A percentile compares a stretch with the other conserved stretches of the same genome.
Evolutionary conservation across 1,140 invertebrate genomes (phyloP).

Genomic region (Araneus ventricosus): DNA sequence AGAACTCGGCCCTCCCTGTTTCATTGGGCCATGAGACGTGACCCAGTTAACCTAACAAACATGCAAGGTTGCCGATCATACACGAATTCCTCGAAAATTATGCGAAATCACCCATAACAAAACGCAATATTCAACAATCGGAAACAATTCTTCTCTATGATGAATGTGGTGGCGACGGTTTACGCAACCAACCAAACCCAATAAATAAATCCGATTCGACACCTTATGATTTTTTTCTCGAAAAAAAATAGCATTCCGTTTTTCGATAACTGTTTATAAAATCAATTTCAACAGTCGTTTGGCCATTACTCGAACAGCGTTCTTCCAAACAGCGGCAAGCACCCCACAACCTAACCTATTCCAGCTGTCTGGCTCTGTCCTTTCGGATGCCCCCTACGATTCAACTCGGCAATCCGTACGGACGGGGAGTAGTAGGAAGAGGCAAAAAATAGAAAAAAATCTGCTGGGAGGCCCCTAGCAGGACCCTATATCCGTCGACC

Average conservation of each 20-base stretch:
- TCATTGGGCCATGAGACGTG: not conserved
- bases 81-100: not conserved
- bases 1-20: not conserved
- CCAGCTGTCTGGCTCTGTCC: slow-evolving; percentile 38
- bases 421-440: slow-evolving; percentile 19
- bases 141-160: slow-evolving; percentile 1
- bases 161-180: not conserved
- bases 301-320: not conserved
- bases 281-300: slow-evolving; percentile 41
- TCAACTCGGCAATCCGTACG: slow-evolving; percentile 8
- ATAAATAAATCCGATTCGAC: slow-evolving; percentile 3
- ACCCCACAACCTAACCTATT: not conserved
- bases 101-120: not conserved
- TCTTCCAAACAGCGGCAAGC: not conserved
- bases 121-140: not conserved
- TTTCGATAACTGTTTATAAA: slow-evolving; percentile 32
- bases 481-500: slow-evolving; percentile 56
- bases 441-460: slow-evolving; percentile 18
- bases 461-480: not conserved
- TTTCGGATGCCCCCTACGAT: slow-evolving; percentile 39
- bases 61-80: not conserved
- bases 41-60: not conserved
- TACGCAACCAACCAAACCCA: not conserved
- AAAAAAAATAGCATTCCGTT: not conserved
- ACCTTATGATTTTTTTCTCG: not conserved